Conservation (phyloP, 2,888 invertebrate species). For the Clistopyga incitator region DNA sequence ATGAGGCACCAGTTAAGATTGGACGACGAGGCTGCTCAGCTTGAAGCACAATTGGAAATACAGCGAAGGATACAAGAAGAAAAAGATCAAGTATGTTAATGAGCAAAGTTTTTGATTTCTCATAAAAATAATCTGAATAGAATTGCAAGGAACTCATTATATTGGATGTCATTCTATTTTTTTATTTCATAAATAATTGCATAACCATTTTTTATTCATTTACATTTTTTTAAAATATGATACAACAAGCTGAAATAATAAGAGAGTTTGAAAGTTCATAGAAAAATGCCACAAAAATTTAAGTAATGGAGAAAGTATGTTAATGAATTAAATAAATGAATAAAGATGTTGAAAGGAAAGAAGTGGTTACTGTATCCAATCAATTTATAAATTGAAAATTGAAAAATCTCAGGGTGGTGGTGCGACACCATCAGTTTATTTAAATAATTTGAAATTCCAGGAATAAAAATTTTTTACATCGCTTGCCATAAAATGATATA, state of each 20-base stretch:
- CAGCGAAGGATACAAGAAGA: conserved; percentile 89
- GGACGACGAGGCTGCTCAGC: conserved; percentile 80
- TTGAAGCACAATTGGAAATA: conserved; percentile 84
- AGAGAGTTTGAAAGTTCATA: too few species aligned
- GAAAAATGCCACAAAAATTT: not conserved
- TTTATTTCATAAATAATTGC: not conserved
- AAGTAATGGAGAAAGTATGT: too few species aligned
- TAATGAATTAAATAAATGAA: too few species aligned
- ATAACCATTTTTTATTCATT: not conserved
- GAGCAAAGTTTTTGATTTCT: not conserved
- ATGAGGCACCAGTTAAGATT: conserved; percentile 82
- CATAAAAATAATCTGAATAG: not conserved
- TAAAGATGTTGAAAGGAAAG: too few species aligned
- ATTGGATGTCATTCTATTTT: not conserved
- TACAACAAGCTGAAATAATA: too few species aligned
- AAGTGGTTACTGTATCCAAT: too few species aligned
- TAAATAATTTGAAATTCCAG: too few species aligned
- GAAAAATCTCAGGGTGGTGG: too few species aligned
- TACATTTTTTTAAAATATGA: not conserved
- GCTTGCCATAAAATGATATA: too few species aligned
- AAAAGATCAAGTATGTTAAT: conserved; percentile 88
- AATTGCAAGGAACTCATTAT: not conserved
- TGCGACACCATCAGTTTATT: too few species aligned
- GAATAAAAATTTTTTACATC: too few species aligned
- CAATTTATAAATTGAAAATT: too few species aligned